Base-by-base conservation (phyloP, 2,888 invertebrate species). In the Icerya purchasi region DNA sequence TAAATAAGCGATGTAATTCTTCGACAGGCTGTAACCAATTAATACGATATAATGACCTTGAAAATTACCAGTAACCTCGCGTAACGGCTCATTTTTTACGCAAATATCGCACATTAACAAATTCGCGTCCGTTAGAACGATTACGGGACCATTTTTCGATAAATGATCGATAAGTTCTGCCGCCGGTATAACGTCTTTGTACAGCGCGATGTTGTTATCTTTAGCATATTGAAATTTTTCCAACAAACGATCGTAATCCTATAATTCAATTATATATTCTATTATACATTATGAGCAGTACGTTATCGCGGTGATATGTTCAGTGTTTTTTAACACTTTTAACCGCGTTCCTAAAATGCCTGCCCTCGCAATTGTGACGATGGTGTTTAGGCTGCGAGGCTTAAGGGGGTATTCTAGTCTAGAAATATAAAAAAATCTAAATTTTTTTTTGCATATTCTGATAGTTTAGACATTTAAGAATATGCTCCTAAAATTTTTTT, bases 21-120 rank as follows among this genome's bases (percentile, higher is more conserved):
- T 59, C 22, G 23, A 19, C 23, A 59, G 55, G n/a, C 55, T 55
- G 51, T 59, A 59, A 14, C 59, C 59, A n/a, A 59, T 55, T n/a
- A 59, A 20, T 19, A 59, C 59, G 21, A 59, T 51, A 25, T 59
- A 59, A 52, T 59, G 59, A 24, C 59, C 59, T 51, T 59, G 59
- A 36, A 36, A 36, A 36, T 36, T 36, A 56, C 51, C 54, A 3
- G 54, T 22, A n/a, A 49, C 20, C 2, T 54, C 14, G 2, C 50
- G 22, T 1, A 50, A 56, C 19, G 50, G 22, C 36, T 14, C 8
- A 55, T 22, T 51, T 1, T 52, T 10, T 5, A 22, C 20, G n/a
- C 59, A 59, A 18, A 59, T 51, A 19, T 56, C 54, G 24, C 59
- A 59, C 19, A 52, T 54, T 14, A 59, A 25, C 14, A 54, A n/a